phyloP scores from a whole-genome alignment of 2,888 invertebrate species.

The Celastrina argiolus region DNA sequence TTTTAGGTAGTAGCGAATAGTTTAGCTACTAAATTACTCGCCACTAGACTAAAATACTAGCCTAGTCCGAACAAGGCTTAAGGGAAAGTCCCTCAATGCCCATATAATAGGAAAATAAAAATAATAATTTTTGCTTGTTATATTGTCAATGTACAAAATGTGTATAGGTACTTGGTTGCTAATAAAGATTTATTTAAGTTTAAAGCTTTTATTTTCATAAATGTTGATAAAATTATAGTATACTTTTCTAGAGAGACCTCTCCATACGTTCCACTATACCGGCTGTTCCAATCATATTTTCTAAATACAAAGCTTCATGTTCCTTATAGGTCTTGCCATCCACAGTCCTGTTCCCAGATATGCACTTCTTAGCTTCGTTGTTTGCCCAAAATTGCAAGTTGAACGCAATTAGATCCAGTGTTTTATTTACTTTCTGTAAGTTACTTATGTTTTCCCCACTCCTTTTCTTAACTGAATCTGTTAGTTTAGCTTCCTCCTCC shows the following conservation, averaged over 20 bases:
- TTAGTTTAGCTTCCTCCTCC: slow-evolving; percentile 44
- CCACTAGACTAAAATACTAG: too few relatives aligned
- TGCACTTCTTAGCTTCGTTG: slow-evolving; percentile 46
- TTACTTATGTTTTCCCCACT: slow-evolving; percentile 49
- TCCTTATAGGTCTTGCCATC: slow-evolving; percentile 52
- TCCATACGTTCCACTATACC: not conserved
- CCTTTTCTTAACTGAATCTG: slow-evolving; percentile 58
- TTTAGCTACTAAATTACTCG: too few relatives aligned
- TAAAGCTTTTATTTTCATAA: too few relatives aligned
- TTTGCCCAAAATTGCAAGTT: slow-evolving; percentile 54
- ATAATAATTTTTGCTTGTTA: too few relatives aligned
- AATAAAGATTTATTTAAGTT: too few relatives aligned
- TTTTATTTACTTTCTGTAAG: slow-evolving; percentile 50
- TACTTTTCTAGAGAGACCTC: not conserved
- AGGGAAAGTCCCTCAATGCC: too few relatives aligned
- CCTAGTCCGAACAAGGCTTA: too few relatives aligned
- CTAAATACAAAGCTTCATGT: slow-evolving; percentile 48
- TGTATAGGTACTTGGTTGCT: too few relatives aligned
- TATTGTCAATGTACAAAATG: too few relatives aligned
- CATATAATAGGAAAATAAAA: too few relatives aligned
- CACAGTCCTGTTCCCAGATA: slow-evolving; percentile 46
- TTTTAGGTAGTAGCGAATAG: too few relatives aligned
- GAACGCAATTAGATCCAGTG: slow-evolving; percentile 46
- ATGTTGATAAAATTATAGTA: too few relatives aligned
- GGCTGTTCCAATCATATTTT: slow-evolving; percentile 37